phyloP scores from a whole-genome alignment of 1,140 invertebrate species.

The Lerema accius region DNA sequence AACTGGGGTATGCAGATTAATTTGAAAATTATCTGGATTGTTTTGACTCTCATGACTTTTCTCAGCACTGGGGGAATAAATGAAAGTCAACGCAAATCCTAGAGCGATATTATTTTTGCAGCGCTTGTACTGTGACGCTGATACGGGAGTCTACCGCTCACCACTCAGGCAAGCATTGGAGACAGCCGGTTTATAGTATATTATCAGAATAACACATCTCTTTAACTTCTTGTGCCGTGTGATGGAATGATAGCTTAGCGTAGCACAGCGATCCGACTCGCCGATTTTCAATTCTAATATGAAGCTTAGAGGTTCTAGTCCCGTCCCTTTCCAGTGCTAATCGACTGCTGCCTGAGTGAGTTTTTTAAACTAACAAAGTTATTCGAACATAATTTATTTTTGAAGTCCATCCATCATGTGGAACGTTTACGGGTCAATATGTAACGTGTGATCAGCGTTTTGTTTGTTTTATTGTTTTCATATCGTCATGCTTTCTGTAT shows the following conservation, averaged over 20 bases:
- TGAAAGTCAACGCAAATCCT: conserved; percentile 71
- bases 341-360: conserved; percentile 81
- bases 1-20: conserved; percentile 88
- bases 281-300: conserved; percentile 57
- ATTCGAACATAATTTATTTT: conserved; percentile 77
- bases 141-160: conserved; percentile 87
- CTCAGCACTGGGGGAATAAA: conserved; percentile 28
- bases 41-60: conserved; percentile 53
- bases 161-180: conserved; percentile 89
- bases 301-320: conserved; percentile 57
- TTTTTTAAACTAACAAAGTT: conserved; percentile 70
- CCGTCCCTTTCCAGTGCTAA: conserved; percentile 70
- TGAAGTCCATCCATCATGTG: conserved; percentile 70
- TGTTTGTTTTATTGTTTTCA: conserved; percentile 47
- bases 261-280: conserved; percentile 60
- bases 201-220: conserved; percentile 77
- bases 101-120: conserved; percentile 85
- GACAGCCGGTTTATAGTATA: conserved; percentile 81
- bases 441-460: conserved; percentile 27
- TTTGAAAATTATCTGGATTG: conserved; percentile 60
- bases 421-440: conserved; percentile 41
- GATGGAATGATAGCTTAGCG: conserved; percentile 77
- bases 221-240: conserved; percentile 69
- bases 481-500: conserved; percentile 75
- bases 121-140: conserved; percentile 88